Base-by-base conservation (phyloP, 2,797 vertebrate species). In the Lacerta viridis region DNA sequence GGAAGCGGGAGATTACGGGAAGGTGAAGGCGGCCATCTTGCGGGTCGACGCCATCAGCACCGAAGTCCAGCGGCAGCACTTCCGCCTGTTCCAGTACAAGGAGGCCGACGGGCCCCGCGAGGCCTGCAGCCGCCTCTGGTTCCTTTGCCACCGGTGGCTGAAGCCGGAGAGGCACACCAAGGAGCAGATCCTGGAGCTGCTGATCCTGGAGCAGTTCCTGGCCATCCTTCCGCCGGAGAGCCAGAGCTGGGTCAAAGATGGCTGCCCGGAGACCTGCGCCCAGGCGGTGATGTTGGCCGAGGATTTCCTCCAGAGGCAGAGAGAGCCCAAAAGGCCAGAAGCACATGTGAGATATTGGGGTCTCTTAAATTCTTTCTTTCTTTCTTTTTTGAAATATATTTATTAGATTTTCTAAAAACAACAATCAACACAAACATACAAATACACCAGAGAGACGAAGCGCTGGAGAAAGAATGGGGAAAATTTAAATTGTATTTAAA, bases 121-220 rank as follows among this genome's bases (percentile, higher is more conserved):
- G 55, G 95, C 94, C 1, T 94, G 95, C 25, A 96, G 95, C 84
- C 95, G 95, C 7, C 95, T 96, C 15, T 91, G 95, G 18, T 94
- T 96, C 50, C 94, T 96, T 7, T 96, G 95, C 85, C 95, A 95
- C 1, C 95, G 95, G 72, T 96, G 95, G 95, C 85, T 96, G 91
- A 83, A 94, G 39, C 95, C 95, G 0, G 95, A 96, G 89, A 85
- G 95, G n/a, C 95, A 96, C 87, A 94, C 95, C 82, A 96, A 96
- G 84, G 95, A 95, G 61, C 94, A 96, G 90, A 96, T 96, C 69
- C 86, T 96, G 82, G 95, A 96, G 86, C 87, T 96, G 5, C 69
- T 96, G 80, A 94, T 96, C 43, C 87, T 96, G 81, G 95, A 95
- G 89, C 95, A 96, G 83, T 96, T 96, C 89, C 80, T 96, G 85